These are phyloP conservation scores for Girardinichthys multiradiatus DNA, from an alignment of 2,113 vertebrate genomes.

Conservation along the genomic window DNA sequence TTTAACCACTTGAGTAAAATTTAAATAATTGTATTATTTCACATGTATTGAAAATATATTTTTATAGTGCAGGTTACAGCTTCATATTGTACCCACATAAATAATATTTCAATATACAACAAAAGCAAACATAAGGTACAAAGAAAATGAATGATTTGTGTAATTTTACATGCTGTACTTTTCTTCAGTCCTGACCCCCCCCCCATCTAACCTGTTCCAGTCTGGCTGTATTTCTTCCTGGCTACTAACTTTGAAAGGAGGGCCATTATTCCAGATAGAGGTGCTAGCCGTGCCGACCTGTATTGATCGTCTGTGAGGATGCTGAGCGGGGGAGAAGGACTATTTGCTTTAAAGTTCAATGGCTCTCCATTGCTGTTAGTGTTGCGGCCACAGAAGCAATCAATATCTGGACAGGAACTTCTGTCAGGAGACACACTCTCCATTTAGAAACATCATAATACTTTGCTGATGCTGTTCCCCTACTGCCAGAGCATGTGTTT, in stretches of 20 bases:
- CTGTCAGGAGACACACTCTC: conserved; percentile 79
- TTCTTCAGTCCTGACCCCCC: conserved; percentile 6
- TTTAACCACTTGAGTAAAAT: too few relatives aligned
- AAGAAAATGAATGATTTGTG: background rate
- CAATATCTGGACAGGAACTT: conserved; percentile 74
- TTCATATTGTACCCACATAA: background rate
- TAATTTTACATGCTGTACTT: background rate
- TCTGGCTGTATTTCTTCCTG: conserved; percentile 54
- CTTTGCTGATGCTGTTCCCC: conserved; percentile 62
- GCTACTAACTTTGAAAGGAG: conserved; percentile 65
- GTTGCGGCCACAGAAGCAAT: conserved; percentile 74
- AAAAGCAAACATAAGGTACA: background rate
- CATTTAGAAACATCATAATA: conserved; percentile 83
- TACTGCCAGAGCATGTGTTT: conserved; percentile 61
- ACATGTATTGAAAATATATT: background rate
- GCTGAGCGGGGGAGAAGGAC: conserved; percentile 77
- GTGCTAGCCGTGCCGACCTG: conserved; percentile 65
- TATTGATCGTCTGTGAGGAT: conserved; percentile 72
- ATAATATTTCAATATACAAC: background rate
- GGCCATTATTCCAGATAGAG: conserved; percentile 71
- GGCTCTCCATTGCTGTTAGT: conserved; percentile 76
- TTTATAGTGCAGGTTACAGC: background rate
- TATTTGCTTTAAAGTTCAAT: conserved; percentile 83
- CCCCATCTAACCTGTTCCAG: conserved; percentile 11
- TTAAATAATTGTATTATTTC: too few relatives aligned